These are phyloP conservation scores for Toxostoma redivivum DNA, from an alignment of 2,113 vertebrate species.

Conservation along the genomic window DNA sequence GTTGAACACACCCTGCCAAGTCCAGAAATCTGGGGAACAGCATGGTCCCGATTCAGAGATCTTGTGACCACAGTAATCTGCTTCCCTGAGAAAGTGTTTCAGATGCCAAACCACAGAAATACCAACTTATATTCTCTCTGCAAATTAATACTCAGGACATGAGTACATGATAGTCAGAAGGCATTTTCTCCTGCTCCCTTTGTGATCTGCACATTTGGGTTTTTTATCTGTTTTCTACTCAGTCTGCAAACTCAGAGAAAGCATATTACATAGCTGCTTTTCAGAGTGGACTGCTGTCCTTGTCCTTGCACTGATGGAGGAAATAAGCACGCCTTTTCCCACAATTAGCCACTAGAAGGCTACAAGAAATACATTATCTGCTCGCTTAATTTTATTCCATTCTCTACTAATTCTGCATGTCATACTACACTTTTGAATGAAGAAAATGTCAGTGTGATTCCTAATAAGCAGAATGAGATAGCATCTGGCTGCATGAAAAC, in stretches of 20 bases:
- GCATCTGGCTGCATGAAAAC: not conserved
- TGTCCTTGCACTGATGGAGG: fast-evolving
- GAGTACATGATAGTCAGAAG: not conserved
- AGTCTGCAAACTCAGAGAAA: not conserved
- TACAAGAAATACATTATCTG: not conserved
- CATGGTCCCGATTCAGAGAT: not conserved
- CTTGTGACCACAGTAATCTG: not conserved
- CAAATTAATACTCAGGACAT: not conserved
- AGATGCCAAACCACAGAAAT: not conserved
- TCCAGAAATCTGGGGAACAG: not conserved
- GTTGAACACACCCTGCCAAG: not conserved
- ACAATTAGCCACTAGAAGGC: fast-evolving
- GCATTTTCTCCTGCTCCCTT: not conserved
- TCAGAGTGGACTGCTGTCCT: not conserved
- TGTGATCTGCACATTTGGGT: not conserved
- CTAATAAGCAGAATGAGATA: not conserved
- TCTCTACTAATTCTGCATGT: not conserved
- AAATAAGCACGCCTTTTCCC: not conserved
- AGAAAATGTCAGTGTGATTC: not conserved
- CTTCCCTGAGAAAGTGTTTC: not conserved
- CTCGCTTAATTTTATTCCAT: not conserved
- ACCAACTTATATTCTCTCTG: not conserved
- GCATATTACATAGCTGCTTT: not conserved
- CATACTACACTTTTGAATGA: not conserved
- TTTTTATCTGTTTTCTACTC: not conserved